Percentiles rank a stretch among this genome's conserved stretches.
Evolutionary conservation across 2,797 vertebrate genomes (phyloP).

Genomic region (Characodon lateralis): DNA sequence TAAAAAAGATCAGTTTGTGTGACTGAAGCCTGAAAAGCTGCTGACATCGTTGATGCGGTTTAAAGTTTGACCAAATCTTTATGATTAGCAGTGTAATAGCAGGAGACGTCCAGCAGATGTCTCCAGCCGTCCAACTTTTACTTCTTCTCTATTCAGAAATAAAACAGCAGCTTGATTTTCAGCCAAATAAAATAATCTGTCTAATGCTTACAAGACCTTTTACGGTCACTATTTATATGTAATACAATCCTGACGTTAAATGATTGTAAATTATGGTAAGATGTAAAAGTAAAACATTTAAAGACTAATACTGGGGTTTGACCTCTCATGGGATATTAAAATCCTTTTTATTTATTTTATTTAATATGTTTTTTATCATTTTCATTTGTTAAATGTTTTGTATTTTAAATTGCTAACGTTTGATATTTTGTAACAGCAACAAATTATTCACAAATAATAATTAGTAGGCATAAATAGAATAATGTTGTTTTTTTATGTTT

Average conservation of each 20-base stretch:
- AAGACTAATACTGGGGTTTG: background rate
- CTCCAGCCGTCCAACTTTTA: background rate
- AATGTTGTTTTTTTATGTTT: no score
- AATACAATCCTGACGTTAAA: no score
- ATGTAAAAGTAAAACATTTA: background rate
- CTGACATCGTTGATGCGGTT: background rate
- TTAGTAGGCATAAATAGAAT: no score
- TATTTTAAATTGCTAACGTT: background rate
- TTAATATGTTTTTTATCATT: background rate
- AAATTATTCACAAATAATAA: no score
- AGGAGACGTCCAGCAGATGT: background rate
- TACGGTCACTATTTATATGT: background rate
- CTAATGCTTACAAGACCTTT: background rate
- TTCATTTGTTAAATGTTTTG: background rate
- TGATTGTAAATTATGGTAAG: no score
- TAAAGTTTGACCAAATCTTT: no score
- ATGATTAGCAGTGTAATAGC: background rate
- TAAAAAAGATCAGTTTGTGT: background rate
- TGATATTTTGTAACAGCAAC: background rate
- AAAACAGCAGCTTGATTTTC: background rate
- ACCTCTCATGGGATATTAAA: no score
- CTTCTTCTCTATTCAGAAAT: background rate
- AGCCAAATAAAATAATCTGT: background rate
- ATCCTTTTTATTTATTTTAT: no score
- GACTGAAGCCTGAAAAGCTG: background rate